Conservation (phyloP, 2,113 vertebrate genomes). For the Falcunculus frontatus region DNA sequence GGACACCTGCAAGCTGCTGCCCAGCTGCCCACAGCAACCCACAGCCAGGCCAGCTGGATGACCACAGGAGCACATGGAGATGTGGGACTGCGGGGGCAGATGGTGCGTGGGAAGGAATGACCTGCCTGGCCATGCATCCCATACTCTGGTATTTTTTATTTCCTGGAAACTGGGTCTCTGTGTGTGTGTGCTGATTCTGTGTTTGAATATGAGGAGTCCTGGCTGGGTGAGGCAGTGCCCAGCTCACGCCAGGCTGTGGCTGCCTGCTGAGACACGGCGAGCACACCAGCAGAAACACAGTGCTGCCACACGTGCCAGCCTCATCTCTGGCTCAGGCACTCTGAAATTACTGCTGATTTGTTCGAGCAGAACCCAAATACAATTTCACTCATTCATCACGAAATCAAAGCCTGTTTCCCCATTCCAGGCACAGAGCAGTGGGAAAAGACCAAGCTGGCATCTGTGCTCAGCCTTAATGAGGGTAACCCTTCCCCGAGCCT, state of each 20-base stretch:
- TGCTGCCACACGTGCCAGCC: background rate
- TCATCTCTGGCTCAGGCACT: background rate
- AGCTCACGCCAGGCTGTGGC: background rate
- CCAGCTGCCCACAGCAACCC: background rate
- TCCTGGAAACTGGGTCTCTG: background rate
- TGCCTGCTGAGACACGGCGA: background rate
- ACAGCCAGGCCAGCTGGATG: background rate
- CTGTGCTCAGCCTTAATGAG: background rate
- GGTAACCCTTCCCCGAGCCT: background rate
- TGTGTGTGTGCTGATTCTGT: background rate
- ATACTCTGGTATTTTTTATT: background rate
- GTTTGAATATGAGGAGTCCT: background rate
- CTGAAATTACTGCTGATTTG: background rate
- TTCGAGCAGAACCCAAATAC: background rate
- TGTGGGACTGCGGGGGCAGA: background rate
- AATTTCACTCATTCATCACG: background rate
- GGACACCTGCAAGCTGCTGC: rapidly evolving
- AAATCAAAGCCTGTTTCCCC: background rate
- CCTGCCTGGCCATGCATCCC: background rate
- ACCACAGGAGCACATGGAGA: rapidly evolving
- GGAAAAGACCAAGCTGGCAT: background rate
- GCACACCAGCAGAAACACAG: background rate
- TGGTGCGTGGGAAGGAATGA: rapidly evolving
- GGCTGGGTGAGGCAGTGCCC: background rate
- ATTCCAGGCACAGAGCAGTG: background rate